A percentile compares a stretch with the other conserved stretches of the same genome.
These are phyloP conservation scores for Pyrgus malvae DNA, from an alignment of 2,888 invertebrate genomes.

Conservation along the genomic window DNA sequence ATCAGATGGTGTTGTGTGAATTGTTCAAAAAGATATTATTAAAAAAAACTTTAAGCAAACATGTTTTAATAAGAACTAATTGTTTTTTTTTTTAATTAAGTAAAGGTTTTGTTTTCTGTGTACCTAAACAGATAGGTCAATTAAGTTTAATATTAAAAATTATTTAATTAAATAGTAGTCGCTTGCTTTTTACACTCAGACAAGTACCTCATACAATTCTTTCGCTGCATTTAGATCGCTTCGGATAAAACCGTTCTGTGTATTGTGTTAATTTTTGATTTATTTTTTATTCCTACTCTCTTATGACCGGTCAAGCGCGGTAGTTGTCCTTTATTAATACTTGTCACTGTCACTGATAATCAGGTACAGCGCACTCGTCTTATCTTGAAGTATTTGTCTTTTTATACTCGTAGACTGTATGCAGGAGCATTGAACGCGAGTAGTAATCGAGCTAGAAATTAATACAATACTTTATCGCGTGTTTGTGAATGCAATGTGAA, in stretches of 20 bases:
- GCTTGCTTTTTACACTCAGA: neutral
- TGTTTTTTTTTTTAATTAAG: no score
- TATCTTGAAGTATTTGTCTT: constrained; percentile 67
- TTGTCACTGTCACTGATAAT: constrained; percentile 75
- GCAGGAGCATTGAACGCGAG: constrained; percentile 17
- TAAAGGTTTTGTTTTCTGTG: no score
- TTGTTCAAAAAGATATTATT: no score
- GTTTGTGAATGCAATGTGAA: constrained; percentile 8
- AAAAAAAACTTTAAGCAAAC: no score
- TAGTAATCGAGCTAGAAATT: constrained; percentile 36
- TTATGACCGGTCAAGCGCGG: constrained; percentile 50
- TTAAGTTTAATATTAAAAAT: no score
- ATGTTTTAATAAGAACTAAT: no score
- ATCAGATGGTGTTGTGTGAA: no score
- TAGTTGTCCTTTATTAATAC: constrained; percentile 76
- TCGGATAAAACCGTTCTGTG: constrained; percentile 57
- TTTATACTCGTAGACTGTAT: constrained; percentile 39
- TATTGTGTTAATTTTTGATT: constrained; percentile 71
- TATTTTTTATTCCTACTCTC: constrained; percentile 45
- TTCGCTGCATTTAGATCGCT: constrained; percentile 66
- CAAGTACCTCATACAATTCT: constrained; percentile 48
- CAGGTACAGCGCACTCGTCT: constrained; percentile 45
- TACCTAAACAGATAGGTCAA: no score
- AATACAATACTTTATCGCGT: constrained; percentile 9
- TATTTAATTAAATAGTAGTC: neutral